Percentiles rank a stretch among this genome's conserved stretches.
phyloP scores from a whole-genome alignment of 30 jellyfish, hydroid and myxozoan genomes.

The Hydra vulgaris region DNA sequence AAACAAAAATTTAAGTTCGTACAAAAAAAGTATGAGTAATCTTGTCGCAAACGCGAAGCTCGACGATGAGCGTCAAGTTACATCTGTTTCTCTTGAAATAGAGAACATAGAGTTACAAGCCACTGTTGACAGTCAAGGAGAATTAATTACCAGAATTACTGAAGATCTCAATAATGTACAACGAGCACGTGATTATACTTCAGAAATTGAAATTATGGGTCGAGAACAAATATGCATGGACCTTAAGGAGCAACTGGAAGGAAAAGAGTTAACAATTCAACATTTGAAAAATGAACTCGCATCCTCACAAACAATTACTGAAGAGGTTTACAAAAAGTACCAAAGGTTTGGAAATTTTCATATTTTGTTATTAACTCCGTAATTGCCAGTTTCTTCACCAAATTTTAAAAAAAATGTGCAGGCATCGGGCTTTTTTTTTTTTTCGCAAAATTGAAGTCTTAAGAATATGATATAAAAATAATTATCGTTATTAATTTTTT shows the following conservation, averaged over 20 bases:
- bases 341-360: conserved; percentile 28
- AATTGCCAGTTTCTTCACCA: no score
- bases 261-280: conserved; percentile 72
- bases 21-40: not conserved
- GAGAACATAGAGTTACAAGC: conserved; percentile 87
- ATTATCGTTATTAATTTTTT: no score
- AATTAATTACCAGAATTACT: conserved; percentile 52
- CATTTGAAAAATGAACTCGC: conserved; percentile 65
- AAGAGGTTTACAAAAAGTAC: conserved; percentile 76
- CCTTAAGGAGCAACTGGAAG: conserved; percentile 48
- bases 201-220: conserved; percentile 57
- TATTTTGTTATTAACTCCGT: not conserved
- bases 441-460: no score
- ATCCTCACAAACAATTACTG: conserved; percentile 52
- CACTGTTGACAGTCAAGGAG: conserved; percentile 90
- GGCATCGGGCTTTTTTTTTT: no score
- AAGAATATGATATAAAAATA: no score
- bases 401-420: no score
- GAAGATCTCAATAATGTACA: conserved; percentile 54
- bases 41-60: no score
- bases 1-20: not conserved
- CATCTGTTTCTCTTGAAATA: conserved; percentile 51
- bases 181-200: conserved; percentile 45
- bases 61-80: not conserved
- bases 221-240: conserved; percentile 86